Conservation (phyloP, 2,113 vertebrate species). For the Vireo altiloquus region DNA sequence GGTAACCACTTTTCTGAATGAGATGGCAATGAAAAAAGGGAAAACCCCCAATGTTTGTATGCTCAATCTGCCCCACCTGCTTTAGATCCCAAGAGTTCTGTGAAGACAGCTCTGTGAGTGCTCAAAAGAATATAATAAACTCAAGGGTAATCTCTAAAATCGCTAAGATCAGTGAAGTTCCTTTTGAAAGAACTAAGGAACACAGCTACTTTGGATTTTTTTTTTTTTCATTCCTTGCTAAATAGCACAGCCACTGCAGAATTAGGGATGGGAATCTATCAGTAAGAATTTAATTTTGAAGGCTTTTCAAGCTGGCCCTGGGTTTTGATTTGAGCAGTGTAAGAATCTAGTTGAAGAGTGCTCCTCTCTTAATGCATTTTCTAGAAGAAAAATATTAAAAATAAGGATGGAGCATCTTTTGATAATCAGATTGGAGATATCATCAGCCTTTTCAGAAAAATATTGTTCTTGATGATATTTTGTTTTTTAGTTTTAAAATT, state of each 20-base stretch:
- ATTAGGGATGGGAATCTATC: background rate
- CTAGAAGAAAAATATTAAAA: background rate
- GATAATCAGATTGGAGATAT: background rate
- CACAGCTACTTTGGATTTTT: background rate
- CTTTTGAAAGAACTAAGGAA: background rate
- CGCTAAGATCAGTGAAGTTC: background rate
- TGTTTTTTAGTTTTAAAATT: background rate
- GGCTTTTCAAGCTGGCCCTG: background rate
- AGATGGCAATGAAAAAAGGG: background rate
- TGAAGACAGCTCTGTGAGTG: background rate
- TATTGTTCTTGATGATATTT: conserved; percentile 60
- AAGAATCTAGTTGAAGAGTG: background rate
- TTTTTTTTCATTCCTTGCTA: background rate
- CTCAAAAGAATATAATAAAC: background rate
- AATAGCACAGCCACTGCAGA: background rate
- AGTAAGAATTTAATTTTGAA: background rate
- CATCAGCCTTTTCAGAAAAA: background rate
- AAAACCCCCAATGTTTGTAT: accelerated
- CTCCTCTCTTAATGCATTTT: background rate
- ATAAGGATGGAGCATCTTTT: background rate
- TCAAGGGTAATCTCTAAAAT: background rate
- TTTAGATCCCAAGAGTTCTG: background rate
- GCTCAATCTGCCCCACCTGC: background rate
- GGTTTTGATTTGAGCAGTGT: background rate
- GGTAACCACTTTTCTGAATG: background rate